Conservation (phyloP, 2,113 vertebrate genomes). For the Pavo muticus region DNA sequence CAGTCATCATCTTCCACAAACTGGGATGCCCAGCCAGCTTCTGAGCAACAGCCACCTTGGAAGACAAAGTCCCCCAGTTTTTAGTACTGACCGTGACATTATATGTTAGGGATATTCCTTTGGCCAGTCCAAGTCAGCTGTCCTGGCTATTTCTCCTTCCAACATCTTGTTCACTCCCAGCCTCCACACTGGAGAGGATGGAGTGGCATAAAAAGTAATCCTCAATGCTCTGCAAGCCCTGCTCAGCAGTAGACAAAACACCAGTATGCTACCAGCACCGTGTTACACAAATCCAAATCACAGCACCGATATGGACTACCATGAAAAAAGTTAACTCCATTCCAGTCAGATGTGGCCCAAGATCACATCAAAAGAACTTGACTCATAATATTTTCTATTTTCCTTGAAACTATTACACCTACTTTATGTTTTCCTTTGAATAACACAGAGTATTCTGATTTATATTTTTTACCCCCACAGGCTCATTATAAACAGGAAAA, state of each 20-base stretch:
- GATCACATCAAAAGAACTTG: not conserved
- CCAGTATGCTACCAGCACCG: not conserved
- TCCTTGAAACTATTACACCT: not conserved
- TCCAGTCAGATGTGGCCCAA: not conserved
- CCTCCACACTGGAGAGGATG: rapidly evolving
- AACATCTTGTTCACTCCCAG: not conserved
- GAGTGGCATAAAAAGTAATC: not conserved
- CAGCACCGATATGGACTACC: rapidly evolving
- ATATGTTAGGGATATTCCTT: not conserved
- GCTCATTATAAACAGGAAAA: not conserved
- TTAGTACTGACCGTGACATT: not conserved
- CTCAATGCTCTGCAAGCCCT: not conserved
- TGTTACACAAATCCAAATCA: not conserved
- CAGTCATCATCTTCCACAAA: not conserved
- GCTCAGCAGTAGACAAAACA: not conserved
- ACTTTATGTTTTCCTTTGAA: not conserved
- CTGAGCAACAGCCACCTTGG: not conserved
- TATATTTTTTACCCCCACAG: not conserved
- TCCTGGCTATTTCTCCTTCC: not conserved
- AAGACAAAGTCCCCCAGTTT: not conserved
- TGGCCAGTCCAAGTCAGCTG: not conserved
- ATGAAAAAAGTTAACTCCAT: not conserved
- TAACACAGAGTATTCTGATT: not conserved
- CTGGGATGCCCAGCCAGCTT: rapidly evolving
- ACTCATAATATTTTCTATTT: not conserved